Percentiles rank a stretch among this genome's conserved stretches.
Conservation (phyloP, 2,888 invertebrate genomes). For the Diplazon laetatorius region DNA sequence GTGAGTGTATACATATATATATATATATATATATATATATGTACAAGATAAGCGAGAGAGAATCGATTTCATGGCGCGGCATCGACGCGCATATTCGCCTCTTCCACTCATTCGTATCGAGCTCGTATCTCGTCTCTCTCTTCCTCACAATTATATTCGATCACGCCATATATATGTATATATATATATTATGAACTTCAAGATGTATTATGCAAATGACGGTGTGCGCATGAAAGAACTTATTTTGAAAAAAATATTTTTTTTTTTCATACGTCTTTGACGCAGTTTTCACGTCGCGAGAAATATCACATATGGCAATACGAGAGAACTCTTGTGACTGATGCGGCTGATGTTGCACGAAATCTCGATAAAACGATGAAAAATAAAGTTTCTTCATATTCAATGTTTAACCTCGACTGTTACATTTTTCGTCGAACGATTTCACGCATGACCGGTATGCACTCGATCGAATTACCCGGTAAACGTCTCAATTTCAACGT, state of each 20-base stretch:
- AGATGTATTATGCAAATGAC: conserved; percentile 78
- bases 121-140: conserved; percentile 60
- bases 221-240: conserved; percentile 21
- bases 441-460: conserved; percentile 24
- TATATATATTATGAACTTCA: conserved; percentile 81
- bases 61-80: conserved; percentile 65
- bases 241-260: conserved; percentile 55
- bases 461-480: conserved; percentile 31
- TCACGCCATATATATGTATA: conserved; percentile 72
- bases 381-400: conserved; percentile 24
- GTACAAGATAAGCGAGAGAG: conserved; percentile 69
- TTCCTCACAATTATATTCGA: conserved; percentile 22
- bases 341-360: too few relatives aligned
- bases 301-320: conserved; percentile 28
- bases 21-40: too few relatives aligned
- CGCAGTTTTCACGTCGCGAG: conserved; percentile 56
- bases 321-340: not conserved
- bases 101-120: conserved; percentile 51
- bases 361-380: conserved; percentile 9
- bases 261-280: conserved; percentile 47
- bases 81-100: conserved; percentile 36
- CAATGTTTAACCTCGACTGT: conserved; percentile 23
- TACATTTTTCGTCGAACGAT: conserved; percentile 7
- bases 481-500: conserved; percentile 22
- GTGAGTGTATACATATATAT: too few relatives aligned